phyloP scores from a whole-genome alignment of 2,797 vertebrate genomes.

The Mormyrus hasselquistii region DNA sequence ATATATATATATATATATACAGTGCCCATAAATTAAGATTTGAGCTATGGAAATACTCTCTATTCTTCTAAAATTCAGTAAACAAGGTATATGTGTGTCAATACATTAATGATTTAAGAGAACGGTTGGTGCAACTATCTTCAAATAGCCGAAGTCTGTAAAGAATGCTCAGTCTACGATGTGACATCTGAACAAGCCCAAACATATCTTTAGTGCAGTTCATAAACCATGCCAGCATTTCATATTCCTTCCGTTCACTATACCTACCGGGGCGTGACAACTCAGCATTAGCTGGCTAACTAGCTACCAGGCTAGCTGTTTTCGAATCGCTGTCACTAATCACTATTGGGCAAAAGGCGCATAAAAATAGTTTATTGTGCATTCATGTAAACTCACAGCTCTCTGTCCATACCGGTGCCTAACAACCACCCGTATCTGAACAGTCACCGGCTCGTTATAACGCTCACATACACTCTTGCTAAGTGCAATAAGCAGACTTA shows the following conservation, averaged over 20 bases:
- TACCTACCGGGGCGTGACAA: slow-evolving; percentile 16
- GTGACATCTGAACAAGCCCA: background rate
- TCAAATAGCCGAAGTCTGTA: background rate
- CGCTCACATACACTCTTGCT: background rate
- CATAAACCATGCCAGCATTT: background rate
- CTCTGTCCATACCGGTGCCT: background rate
- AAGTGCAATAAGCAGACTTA: slow-evolving; percentile 10
- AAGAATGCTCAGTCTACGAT: background rate
- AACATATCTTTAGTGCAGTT: background rate
- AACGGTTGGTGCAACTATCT: background rate
- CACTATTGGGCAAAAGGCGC: background rate
- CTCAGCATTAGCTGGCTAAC: background rate
- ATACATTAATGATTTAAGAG: background rate
- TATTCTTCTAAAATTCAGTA: background rate
- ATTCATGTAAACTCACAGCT: background rate
- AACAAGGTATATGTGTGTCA: background rate
- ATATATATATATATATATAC: background rate
- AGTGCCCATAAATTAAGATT: background rate
- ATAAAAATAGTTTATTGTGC: background rate
- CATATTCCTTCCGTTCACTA: background rate
- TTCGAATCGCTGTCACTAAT: background rate
- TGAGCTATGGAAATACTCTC: background rate
- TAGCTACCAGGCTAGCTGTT: background rate
- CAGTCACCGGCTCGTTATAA: background rate
- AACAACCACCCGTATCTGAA: background rate